Conservation (phyloP, 1,140 invertebrate species). For the Copidosoma floridanum region DNA sequence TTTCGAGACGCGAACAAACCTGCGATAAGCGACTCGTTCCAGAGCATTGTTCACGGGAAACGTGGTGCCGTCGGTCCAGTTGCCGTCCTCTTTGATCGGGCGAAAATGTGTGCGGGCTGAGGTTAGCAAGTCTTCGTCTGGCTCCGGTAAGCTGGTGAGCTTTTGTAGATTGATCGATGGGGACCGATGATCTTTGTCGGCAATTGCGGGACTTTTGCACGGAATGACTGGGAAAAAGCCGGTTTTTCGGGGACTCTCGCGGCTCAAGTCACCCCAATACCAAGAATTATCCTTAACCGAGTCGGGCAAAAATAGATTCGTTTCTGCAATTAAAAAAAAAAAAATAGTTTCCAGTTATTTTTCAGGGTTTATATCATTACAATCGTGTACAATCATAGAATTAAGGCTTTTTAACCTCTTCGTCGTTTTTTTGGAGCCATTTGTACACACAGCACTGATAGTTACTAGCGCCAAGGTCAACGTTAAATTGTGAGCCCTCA, state of each 20-base stretch:
- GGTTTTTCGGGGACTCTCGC: constrained; percentile 37
- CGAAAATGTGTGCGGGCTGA: constrained; percentile 74
- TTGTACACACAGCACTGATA: too few relatives aligned
- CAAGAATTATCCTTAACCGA: constrained; percentile 45
- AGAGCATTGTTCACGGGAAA: constrained; percentile 66
- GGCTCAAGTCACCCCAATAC: constrained; percentile 47
- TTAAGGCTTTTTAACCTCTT: too few relatives aligned
- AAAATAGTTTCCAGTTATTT: too few relatives aligned
- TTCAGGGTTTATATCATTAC: too few relatives aligned
- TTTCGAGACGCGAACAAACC: too few relatives aligned
- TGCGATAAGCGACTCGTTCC: constrained; percentile 58
- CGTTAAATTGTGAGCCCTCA: too few relatives aligned
- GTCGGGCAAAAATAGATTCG: constrained; percentile 21
- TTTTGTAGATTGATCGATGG: constrained; percentile 36
- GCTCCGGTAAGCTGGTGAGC: constrained; percentile 44
- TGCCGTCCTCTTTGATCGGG: constrained; percentile 65
- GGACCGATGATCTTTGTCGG: constrained; percentile 43
- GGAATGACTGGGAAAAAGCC: constrained; percentile 42
- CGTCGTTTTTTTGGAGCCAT: too few relatives aligned
- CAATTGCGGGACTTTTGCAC: constrained; percentile 41
- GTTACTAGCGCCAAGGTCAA: too few relatives aligned
- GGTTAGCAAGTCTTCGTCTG: constrained; percentile 69
- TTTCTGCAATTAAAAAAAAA: neutral
- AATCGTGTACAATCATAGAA: too few relatives aligned
- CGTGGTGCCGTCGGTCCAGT: constrained; percentile 65